phyloP scores from a whole-genome alignment of 2,888 invertebrate species.

The Pherbina coryleti region DNA sequence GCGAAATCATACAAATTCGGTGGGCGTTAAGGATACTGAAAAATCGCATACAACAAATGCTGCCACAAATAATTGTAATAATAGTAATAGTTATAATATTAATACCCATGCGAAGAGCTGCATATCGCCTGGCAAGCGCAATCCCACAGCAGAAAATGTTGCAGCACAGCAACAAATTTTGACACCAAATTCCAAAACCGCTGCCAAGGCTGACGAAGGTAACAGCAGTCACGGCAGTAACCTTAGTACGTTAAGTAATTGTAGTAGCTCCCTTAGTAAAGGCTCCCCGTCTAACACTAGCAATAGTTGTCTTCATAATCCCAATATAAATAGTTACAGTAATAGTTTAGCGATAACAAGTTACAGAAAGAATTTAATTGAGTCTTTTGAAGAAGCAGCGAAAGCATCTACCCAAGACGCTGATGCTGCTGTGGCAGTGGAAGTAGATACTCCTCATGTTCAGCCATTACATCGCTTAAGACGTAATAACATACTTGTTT shows the following conservation, averaged over 20 bases:
- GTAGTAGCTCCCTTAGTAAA: constrained; percentile 51
- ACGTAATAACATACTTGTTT: constrained; percentile 1
- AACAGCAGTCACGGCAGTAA: constrained; percentile 53
- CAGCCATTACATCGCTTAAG: constrained; percentile 9
- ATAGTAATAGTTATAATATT: constrained; percentile 41
- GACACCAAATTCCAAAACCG: constrained; percentile 39
- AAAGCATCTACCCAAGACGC: constrained; percentile 42
- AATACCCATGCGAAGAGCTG: constrained; percentile 23
- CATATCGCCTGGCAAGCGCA: constrained; percentile 31
- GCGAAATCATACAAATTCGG: constrained; percentile 51
- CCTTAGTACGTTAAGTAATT: constrained; percentile 56
- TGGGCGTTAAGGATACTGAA: constrained; percentile 32
- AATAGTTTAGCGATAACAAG: constrained; percentile 52
- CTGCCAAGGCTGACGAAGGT: constrained; percentile 42
- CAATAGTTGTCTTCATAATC: constrained; percentile 46
- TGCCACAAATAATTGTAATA: constrained; percentile 48
- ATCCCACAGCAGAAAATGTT: constrained; percentile 40
- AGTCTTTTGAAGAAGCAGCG: constrained; percentile 61
- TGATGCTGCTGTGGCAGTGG: neutral
- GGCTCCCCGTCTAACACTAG: constrained; percentile 40
- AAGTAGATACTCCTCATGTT: neutral
- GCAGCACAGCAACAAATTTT: constrained; percentile 47
- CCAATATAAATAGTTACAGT: constrained; percentile 47
- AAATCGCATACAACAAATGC: constrained; percentile 45
- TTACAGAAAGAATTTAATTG: constrained; percentile 66